phyloP scores from a whole-genome alignment of 2,113 vertebrate species.

The Cyprinodon variegatus region DNA sequence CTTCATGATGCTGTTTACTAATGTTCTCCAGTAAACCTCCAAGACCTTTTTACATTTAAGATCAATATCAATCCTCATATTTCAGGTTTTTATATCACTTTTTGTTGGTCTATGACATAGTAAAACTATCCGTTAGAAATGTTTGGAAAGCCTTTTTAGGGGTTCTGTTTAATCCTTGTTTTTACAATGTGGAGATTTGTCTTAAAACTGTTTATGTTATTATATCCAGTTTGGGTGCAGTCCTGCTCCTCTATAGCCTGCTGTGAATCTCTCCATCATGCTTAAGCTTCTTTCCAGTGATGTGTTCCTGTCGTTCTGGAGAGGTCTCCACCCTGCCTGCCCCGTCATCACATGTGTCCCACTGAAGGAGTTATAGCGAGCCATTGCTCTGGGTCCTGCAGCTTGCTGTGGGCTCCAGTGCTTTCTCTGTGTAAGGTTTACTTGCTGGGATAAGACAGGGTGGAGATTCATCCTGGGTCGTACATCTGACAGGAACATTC shows the following conservation, averaged over 20 bases:
- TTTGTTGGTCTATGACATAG: too few species aligned
- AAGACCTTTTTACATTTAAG: neutral
- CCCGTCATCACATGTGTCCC: neutral
- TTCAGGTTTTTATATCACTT: neutral
- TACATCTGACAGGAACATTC: neutral
- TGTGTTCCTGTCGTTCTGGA: neutral
- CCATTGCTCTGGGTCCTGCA: conserved; percentile 2
- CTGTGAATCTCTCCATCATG: conserved; percentile 15
- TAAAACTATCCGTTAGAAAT: neutral
- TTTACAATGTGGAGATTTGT: neutral
- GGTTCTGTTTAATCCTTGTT: neutral
- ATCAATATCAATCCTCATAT: neutral
- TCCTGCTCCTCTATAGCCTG: conserved; percentile 14
- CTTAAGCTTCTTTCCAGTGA: conserved; percentile 44
- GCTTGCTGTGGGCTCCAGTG: conserved; percentile 43
- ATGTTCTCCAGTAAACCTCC: too few species aligned
- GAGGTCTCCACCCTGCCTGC: conserved; percentile 17
- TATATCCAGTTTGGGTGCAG: conserved; percentile 1
- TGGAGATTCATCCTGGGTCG: conserved; percentile 1
- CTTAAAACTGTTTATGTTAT: neutral
- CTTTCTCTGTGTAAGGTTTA: conserved; percentile 1
- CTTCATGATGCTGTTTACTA: too few species aligned
- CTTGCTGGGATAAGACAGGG: conserved; percentile 14
- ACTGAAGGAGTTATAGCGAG: conserved; percentile 29
- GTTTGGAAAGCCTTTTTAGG: neutral